Base-by-base conservation (phyloP, 1,140 invertebrate genomes). In the Laodelphax striatellus region DNA sequence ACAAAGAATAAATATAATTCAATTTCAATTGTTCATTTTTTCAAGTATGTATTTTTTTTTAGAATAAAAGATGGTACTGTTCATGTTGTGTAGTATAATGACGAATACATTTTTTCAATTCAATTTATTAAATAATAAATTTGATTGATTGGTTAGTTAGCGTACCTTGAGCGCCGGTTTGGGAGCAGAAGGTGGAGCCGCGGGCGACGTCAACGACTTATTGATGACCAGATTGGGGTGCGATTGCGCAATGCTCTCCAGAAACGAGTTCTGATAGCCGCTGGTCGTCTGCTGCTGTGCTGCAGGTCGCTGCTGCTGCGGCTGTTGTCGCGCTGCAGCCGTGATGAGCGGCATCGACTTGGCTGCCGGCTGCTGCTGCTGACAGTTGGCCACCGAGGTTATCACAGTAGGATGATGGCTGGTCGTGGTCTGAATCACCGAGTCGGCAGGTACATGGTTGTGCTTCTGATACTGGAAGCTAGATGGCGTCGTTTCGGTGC, bases 171-270 rank as follows among this genome's bases (percentile, higher is more conserved):
- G 59, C 19, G 62, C 62, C 21, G 46, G 46, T 50, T 53, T 59
- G 55, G 21, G 24, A 28, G 2, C 24, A 28, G 24, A 2, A 6
- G 24, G 24, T 2, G 58, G 38, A 34, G 57, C 34, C n/a, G 62
- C 58, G 3, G 54, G 58, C 6, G 50, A 52, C 28, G 62, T 61
- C 14, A 61, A 59, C 10, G 65, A 64, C 52, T 70, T 70, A 52
- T 70, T 70, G 10, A 69, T 68, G 10, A 68, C 65, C 2, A 70
- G 62, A 41, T 61, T 66, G 13, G 68, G 68, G 58, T 68, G 68
- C 43, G 66, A 62, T 59, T 70, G 67, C 6, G 67, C 68, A 16
- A 70, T 68, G 28, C 58, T 64, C 41, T 70, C 66, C 21, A 69
- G 58, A 60, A 70, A 68, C 8, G 66, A 62, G 58, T 68, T 69